Evolutionary conservation across 2,797 vertebrate species (phyloP), one percentile per base, ranked within the genome.

Genomic region (Nasua narica): DNA sequence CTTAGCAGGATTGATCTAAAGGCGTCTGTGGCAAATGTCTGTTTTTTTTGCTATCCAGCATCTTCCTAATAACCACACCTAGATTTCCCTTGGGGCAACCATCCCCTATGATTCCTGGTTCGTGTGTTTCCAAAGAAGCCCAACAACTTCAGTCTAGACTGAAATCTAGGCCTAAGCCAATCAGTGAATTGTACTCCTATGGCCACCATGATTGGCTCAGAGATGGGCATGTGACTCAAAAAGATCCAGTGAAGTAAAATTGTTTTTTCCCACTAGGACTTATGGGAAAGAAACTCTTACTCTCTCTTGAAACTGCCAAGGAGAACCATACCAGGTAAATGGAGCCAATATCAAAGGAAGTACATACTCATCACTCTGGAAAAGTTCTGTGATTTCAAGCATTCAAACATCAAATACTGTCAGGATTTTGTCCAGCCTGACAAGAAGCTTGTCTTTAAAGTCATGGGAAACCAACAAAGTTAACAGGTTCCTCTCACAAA

Each of bases 361-460:
- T 0, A 81, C 27, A 62, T 18, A 91, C 62, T 86, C 56, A 35
- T 90, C 67, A 86, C 50, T 94, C 77, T 48, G 15, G 27, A 81
- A 37, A 91, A 91, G 32, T 79, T 94, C 87, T 86, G 15, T 56
- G 54, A 23, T 23, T 78, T 60, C 40, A 67, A 92, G 67, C 54
- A 79, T 56, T 90, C 46, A 76, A 81, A 69, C 35, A 78, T 78
- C 16, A 85, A 88, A 82, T 79, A 3, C 65, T 58, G 78, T 92
- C 32, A 95, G 37, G 58, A 90, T 81, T 82, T 90, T 62, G 72
- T 94, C 35, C 60, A 79, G 25, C 37, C 50, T 91, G 74, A 52
- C 13, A 90, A 96, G 50, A 95, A 89, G 40, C 72, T 95, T 1
- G 14, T 54, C 87, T 90, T 74, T 81, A 62, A 95, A 96, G 50